Base-by-base conservation (phyloP, 2,888 invertebrate genomes). In the Tetropium fuscum region DNA sequence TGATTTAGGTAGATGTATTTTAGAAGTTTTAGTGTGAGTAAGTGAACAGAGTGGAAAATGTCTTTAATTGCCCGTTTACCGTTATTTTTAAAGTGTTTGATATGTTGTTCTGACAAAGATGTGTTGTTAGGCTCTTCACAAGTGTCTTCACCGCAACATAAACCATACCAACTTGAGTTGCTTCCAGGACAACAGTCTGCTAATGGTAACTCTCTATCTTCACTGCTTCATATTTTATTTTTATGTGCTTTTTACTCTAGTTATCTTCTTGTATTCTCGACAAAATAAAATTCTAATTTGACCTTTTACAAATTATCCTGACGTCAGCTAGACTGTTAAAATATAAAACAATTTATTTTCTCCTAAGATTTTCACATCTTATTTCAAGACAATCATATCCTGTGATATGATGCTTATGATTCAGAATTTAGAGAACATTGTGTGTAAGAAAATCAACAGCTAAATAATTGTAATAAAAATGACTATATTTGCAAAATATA, bases 171-270 rank as follows among this genome's bases (percentile, higher is more conserved):
- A 71, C 79, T 82, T 73, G 81, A 82, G 74, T 77, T 82, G 77
- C 84, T 83, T 81, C 85, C 84, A 83, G 83, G 83, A 80, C 82
- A 83, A 75, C 81, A 81, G 36, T 92, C 92, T 84, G 87, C 90
- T 84, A 92, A 92, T 85, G 93, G 93, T 93, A 91, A 89, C 85
- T 82, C 78, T 78, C 76, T 76, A 58, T 60, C 57, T 59, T 63
- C 62, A 60, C 49, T 40, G 53, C 53, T 27, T 53, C 51, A 16
- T 41, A 36, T 60, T 57, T 53, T 59, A n/a, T 60, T 61, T 60
- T 60, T 58, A 60, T 63, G 45, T 41, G 48, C 20, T 38, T 45
- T 11, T 11, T 53, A 18, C 38, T 22, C 53, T 43, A n/a, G n/a
- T n/a, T n/a, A n/a, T n/a, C n/a, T n/a, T n/a, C n/a, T n/a, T n/a